A percentile compares a stretch with the other conserved stretches of the same genome.
Evolutionary conservation across 2,888 invertebrate genomes (phyloP).

Genomic region (Abscondita cerata): DNA sequence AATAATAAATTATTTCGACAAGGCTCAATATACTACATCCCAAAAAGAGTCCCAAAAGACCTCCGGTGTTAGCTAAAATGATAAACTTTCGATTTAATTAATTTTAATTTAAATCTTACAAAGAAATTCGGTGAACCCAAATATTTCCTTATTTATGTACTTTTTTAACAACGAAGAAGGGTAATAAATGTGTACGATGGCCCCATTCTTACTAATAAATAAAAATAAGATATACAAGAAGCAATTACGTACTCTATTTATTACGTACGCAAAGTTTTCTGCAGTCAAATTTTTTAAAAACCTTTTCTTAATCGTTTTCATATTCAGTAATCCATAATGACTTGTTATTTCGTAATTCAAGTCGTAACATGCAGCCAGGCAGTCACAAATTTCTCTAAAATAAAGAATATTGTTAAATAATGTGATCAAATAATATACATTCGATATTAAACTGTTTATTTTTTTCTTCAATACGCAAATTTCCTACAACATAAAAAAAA

Average conservation of each 20-base stretch:
- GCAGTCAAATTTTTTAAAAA: not conserved
- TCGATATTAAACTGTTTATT: not conserved
- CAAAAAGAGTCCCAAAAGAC: slow-evolving; percentile 77
- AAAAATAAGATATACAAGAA: no score
- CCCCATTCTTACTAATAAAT: slow-evolving; percentile 22
- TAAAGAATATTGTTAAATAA: not conserved
- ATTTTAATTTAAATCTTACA: slow-evolving; percentile 66
- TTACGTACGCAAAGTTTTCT: slow-evolving; percentile 13
- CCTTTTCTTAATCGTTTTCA: not conserved
- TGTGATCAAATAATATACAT: not conserved
- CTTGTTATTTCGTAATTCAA: slow-evolving; percentile 67
- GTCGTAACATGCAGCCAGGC: slow-evolving; percentile 77
- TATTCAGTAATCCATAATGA: slow-evolving; percentile 57
- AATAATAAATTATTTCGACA: slow-evolving; percentile 31
- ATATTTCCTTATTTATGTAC: slow-evolving; percentile 74
- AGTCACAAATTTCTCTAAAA: slow-evolving; percentile 52
- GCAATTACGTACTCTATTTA: no score
- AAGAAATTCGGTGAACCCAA: slow-evolving; percentile 78
- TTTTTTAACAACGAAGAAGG: slow-evolving; percentile 71
- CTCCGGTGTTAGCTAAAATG: slow-evolving; percentile 63
- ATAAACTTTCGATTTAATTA: not conserved
- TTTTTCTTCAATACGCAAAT: not conserved
- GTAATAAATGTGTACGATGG: slow-evolving; percentile 45
- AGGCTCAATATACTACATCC: slow-evolving; percentile 74
- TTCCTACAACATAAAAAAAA: not conserved